Percentiles rank a stretch among this genome's conserved stretches.
phyloP scores from a whole-genome alignment of 1,140 invertebrate genomes.

The Portunus trituberculatus region DNA sequence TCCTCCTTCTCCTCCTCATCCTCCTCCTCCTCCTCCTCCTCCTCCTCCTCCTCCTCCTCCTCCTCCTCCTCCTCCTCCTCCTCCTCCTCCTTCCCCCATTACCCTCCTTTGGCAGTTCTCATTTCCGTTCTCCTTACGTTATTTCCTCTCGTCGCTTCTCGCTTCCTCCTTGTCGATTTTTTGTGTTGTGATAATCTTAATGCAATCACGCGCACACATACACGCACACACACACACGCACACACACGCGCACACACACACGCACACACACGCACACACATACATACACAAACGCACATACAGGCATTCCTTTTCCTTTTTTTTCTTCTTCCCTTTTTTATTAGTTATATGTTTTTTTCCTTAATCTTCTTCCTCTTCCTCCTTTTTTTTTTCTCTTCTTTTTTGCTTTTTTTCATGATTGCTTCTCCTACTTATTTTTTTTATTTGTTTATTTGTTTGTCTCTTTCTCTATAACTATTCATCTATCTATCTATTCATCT shows the following conservation, averaged over 20 bases:
- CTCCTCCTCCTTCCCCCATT: background rate
- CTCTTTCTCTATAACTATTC: no score
- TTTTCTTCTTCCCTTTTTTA: no score
- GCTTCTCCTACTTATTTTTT: background rate
- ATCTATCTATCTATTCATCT: background rate
- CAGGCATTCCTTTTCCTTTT: background rate
- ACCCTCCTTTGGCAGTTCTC: background rate
- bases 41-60: background rate
- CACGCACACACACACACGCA: conserved; percentile 7
- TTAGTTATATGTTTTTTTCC: no score
- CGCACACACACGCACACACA: background rate
- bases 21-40: background rate
- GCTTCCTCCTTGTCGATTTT: background rate
- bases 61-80: background rate
- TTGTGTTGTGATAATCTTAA: conserved; percentile 3
- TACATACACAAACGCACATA: background rate
- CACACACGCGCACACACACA: background rate
- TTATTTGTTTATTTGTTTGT: no score
- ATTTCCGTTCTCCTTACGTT: conserved; percentile 1
- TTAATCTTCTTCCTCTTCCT: background rate
- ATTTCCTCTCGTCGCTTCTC: background rate
- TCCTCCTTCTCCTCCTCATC: background rate
- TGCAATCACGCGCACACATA: background rate
- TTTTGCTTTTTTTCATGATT: background rate
- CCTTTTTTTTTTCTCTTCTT: background rate